Conservation (phyloP, 2,113 vertebrate genomes). For the Triplophysa tibetana region DNA sequence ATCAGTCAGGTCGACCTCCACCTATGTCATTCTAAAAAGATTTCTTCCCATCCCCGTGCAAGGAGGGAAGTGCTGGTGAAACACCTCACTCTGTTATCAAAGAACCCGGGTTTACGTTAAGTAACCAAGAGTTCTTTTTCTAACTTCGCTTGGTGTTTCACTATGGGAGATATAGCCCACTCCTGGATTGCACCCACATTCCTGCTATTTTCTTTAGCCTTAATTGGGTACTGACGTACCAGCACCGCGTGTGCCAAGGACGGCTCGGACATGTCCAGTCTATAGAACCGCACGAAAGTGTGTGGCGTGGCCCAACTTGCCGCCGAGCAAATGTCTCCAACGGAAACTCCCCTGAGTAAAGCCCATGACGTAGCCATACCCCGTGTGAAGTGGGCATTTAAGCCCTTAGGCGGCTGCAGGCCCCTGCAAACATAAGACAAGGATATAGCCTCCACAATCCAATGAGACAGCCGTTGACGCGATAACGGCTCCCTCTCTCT, state of each 20-base stretch:
- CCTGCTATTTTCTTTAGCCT: too few relatives aligned
- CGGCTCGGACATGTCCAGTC: neutral
- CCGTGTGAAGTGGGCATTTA: conserved; percentile 7
- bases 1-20: too few relatives aligned
- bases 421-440: neutral
- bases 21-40: neutral
- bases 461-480: conserved; percentile 13
- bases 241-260: conserved; percentile 7
- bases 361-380: neutral
- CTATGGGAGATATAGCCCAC: too few relatives aligned
- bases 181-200: neutral
- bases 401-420: neutral
- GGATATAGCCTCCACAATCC: conserved; percentile 24
- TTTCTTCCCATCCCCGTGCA: neutral
- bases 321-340: too few relatives aligned
- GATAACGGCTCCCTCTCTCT: neutral
- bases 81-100: conserved; percentile 3
- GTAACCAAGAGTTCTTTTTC: too few relatives aligned
- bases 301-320: neutral
- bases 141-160: too few relatives aligned
- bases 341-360: too few relatives aligned
- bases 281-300: neutral
- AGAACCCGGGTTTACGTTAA: neutral
- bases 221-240: neutral
- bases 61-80: neutral